Percentiles rank a stretch among this genome's conserved stretches.
These are phyloP conservation scores for Scelioninae gen. 1 DNA, from an alignment of 2,888 invertebrate genomes.

Conservation along the genomic window DNA sequence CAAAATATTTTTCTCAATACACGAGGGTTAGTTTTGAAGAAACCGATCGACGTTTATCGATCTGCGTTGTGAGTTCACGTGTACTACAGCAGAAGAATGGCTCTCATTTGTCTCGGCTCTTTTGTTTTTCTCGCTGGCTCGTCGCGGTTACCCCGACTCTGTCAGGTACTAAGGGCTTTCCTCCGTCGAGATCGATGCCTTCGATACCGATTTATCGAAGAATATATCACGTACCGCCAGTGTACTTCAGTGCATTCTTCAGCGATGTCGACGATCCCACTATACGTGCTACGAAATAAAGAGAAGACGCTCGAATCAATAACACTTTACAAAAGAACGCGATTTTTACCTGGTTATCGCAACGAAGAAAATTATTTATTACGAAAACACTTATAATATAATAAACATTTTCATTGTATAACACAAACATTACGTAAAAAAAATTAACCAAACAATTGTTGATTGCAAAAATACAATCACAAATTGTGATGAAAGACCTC, in stretches of 20 bases:
- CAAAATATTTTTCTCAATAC: no score
- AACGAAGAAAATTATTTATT: no score
- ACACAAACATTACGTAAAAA: no score
- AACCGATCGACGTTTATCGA: no score
- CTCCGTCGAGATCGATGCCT: conserved; percentile 57
- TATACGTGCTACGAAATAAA: conserved; percentile 53
- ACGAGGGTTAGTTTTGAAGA: no score
- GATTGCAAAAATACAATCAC: no score
- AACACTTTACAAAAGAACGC: conserved; percentile 23
- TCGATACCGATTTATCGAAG: conserved; percentile 65
- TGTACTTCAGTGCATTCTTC: conserved; percentile 53
- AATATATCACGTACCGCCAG: conserved; percentile 59
- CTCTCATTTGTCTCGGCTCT: conserved; percentile 50
- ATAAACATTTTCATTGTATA: no score
- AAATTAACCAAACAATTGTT: no score
- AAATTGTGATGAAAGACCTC: no score
- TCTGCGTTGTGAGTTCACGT: conserved; percentile 11
- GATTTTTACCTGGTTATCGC: conserved; percentile 16
- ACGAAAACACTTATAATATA: no score
- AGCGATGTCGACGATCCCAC: conserved; percentile 64
- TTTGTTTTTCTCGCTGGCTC: conserved; percentile 35
- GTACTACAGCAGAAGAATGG: conserved; percentile 43
- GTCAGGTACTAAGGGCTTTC: conserved; percentile 52
- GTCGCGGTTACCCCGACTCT: conserved; percentile 32
- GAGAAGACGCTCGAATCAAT: conserved; percentile 50